These are phyloP conservation scores for Danio jaintianensis DNA, from an alignment of 2,797 vertebrate species.

Conservation along the genomic window DNA sequence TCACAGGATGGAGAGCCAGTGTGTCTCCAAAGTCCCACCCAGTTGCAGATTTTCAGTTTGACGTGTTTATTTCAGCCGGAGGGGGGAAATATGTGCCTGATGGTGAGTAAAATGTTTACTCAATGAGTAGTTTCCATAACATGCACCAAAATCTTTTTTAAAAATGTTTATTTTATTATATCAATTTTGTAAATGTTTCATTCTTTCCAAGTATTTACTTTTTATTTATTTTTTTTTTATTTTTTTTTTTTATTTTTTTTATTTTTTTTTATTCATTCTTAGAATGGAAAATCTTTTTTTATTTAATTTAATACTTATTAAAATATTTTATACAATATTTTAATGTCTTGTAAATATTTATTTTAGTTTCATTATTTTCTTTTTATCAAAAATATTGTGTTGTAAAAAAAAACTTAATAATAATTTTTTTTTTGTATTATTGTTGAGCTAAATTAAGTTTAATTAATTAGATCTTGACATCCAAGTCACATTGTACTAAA, in stretches of 20 bases:
- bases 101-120: constrained; percentile 75
- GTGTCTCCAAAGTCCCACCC: constrained; percentile 81
- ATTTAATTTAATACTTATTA: too few species aligned
- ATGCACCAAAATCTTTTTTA: neutral
- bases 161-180: neutral
- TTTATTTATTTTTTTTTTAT: neutral
- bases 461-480: neutral
- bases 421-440: too few species aligned
- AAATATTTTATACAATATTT: too few species aligned
- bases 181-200: neutral
- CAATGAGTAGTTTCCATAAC: neutral
- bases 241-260: too few species aligned
- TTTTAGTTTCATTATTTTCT: too few species aligned
- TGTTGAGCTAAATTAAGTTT: too few species aligned
- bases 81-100: constrained; percentile 90
- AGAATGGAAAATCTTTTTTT: too few species aligned
- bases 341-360: too few species aligned
- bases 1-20: constrained; percentile 83
- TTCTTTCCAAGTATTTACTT: too few species aligned
- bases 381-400: neutral
- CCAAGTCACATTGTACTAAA: neutral
- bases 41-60: constrained; percentile 83
- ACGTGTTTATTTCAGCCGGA: constrained; percentile 91
- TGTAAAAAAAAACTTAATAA: neutral
- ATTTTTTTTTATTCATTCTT: too few species aligned